Conservation (phyloP, 2,888 invertebrate species). For the Ceratothoa steindachneri region DNA sequence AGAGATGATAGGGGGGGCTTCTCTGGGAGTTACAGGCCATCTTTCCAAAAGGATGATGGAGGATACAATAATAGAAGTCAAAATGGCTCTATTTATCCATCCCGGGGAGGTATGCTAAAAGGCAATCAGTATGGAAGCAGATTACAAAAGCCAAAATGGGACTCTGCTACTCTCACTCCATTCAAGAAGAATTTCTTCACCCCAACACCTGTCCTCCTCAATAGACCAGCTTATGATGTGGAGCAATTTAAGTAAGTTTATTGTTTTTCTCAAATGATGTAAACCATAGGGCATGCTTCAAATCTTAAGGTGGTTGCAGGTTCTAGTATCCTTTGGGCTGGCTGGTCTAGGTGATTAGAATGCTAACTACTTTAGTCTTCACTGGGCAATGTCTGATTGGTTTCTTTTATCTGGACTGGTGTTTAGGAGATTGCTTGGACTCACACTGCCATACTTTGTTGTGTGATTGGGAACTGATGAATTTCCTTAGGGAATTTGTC, state of each 20-base stretch:
- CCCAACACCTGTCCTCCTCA: slow-evolving; percentile 69
- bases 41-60: neutral
- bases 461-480: too few relatives aligned
- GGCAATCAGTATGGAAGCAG: slow-evolving; percentile 70
- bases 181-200: slow-evolving; percentile 88
- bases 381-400: too few relatives aligned
- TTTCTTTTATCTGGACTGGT: too few relatives aligned
- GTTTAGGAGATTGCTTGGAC: too few relatives aligned
- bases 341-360: too few relatives aligned
- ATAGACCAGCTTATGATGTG: slow-evolving; percentile 66
- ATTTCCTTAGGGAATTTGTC: too few relatives aligned
- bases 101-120: slow-evolving; percentile 56
- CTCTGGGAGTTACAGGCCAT: neutral
- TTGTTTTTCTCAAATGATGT: too few relatives aligned
- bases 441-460: too few relatives aligned
- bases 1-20: neutral
- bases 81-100: neutral
- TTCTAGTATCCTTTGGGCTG: too few relatives aligned
- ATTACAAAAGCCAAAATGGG: slow-evolving; percentile 81
- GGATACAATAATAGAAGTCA: neutral
- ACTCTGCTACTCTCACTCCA: slow-evolving; percentile 67
- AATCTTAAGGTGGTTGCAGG: too few relatives aligned
- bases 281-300: too few relatives aligned
- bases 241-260: slow-evolving; percentile 56
- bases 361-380: too few relatives aligned